Evolutionary conservation across 1,140 invertebrate genomes (phyloP), one percentile per base, ranked within the genome.

Genomic region (Meloidogyne floridensis): DNA sequence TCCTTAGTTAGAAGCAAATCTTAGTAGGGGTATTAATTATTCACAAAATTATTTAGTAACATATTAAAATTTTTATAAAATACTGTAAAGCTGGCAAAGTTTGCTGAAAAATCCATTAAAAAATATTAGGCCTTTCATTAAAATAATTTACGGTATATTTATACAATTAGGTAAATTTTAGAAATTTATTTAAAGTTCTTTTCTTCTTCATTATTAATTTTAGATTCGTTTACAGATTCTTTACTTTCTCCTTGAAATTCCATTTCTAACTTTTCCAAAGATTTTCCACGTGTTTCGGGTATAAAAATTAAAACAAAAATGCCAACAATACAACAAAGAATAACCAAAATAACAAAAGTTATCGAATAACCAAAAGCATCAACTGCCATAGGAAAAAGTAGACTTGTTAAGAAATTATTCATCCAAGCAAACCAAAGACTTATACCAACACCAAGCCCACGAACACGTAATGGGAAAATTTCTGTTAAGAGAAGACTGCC

Each of bases 391-490:
- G 77, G 77, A 51, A 79, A 13, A 32, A 79, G 51, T 13, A 79
- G 54, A 51, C 77, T 72, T 5, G 69, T 43, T n/a, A 47, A 20
- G 13, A 79, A 79, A 54, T 79, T 79, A 18, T 69, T 79, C 77
- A 79, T 65, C 77, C 77, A 79, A 32, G 72, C 77, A 51, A 79
- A 42, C 53, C 32, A 69, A 42, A 51, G 47, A 43, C 77, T 71
- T 47, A 79, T 15, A 47, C 77, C 77, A 42, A 79, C 65, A 79
- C 77, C 72, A 10, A 71, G 47, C 13, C 77, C 77, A 71, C 77
- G 77, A 53, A 79, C 53, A 15, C n/a, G 77, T 72, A 79, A 47
- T 20, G 77, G 77, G 10, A 79, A 79, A 69, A 79, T 79, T 47
- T 79, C 77, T 15, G 77, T 72, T 15, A 79, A 51, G 7, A 79